These are phyloP conservation scores for Pardosa pseudoannulata DNA, from an alignment of 2,888 invertebrate species.

Conservation along the genomic window DNA sequence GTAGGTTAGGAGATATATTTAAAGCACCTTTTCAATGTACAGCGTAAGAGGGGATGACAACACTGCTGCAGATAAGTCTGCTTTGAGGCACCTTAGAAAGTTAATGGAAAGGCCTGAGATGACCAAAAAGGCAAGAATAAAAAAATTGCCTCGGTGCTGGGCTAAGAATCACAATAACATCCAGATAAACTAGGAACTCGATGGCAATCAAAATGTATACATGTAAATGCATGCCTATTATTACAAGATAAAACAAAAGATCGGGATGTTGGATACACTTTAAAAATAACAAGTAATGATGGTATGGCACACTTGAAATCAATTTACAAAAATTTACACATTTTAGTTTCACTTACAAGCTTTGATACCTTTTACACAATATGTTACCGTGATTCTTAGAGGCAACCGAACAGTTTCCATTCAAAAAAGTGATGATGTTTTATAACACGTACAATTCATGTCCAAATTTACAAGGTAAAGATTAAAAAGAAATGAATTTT, in stretches of 20 bases:
- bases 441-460: constrained; percentile 55
- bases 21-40: constrained; percentile 72
- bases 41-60: constrained; percentile 60
- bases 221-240: no score
- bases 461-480: constrained; percentile 61
- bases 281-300: neutral
- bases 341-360: no score
- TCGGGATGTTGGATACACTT: no score
- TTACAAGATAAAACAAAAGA: no score
- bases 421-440: constrained; percentile 25
- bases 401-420: neutral
- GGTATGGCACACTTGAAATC: neutral
- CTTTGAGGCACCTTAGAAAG: constrained; percentile 66
- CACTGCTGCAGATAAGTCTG: constrained; percentile 45
- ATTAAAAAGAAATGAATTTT: constrained; percentile 68
- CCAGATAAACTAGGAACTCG: neutral
- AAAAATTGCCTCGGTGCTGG: neutral
- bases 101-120: constrained; percentile 45
- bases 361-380: neutral
- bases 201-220: no score
- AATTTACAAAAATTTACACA: neutral
- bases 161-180: constrained; percentile 11
- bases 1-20: constrained; percentile 47
- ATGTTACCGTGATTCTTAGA: neutral
- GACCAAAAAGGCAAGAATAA: constrained; percentile 51